Conservation (phyloP, 2,113 vertebrate genomes). For the Pelodiscus sinensis region DNA sequence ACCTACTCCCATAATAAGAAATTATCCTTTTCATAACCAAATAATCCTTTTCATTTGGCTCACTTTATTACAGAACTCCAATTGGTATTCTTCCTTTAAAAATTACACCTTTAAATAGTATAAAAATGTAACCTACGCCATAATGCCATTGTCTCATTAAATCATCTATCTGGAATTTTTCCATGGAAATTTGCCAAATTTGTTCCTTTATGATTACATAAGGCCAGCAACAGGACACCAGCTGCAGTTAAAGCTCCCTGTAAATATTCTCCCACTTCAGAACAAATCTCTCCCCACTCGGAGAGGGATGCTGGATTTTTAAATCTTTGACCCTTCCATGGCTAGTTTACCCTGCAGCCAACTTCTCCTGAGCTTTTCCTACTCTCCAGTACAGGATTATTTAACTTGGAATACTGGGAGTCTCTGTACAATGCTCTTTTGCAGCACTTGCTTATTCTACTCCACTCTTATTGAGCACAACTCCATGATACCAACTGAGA, state of each 20-base stretch:
- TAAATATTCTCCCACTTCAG: fast-evolving
- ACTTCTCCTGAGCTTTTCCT: background rate
- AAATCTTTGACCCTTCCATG: background rate
- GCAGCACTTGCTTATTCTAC: background rate
- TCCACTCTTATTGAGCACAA: background rate
- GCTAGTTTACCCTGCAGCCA: background rate
- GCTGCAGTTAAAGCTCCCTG: background rate
- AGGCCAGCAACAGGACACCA: background rate
- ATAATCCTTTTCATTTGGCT: background rate
- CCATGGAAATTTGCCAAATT: background rate
- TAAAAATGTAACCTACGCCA: background rate
- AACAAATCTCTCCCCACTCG: background rate
- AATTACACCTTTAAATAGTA: background rate
- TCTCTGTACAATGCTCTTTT: background rate
- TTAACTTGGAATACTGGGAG: background rate
- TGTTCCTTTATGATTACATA: background rate
- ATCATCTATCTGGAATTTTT: background rate
- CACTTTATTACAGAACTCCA: background rate
- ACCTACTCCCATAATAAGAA: slow-evolving; percentile 3
- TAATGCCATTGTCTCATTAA: background rate
- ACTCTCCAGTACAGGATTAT: background rate
- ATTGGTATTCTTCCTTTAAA: background rate
- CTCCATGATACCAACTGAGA: background rate
- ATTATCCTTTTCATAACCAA: background rate
- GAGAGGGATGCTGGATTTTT: background rate